Evolutionary conservation across 2,888 invertebrate species (phyloP), one percentile per base, ranked within the genome.

Genomic region (Bursaphelenchus okinawaensis): DNA sequence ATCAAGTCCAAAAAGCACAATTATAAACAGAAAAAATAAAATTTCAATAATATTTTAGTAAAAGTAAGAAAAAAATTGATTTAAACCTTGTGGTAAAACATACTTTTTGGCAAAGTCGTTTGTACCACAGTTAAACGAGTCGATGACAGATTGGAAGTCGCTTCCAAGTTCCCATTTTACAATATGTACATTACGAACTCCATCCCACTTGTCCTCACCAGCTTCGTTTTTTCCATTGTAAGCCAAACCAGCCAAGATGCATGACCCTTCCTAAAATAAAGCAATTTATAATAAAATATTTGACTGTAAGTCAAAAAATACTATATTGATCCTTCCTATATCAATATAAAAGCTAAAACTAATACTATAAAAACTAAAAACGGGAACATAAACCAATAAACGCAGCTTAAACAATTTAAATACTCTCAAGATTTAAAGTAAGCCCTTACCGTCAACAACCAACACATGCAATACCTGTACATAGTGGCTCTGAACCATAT

Each of bases 41-140:
- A 57, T 57, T 9, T 54, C 57, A 57, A 9, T 8, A 55, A 9
- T 55, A 57, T 9, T 57, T 54, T n/a, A n/a, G n/a, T n/a, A n/a
- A n/a, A n/a, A n/a, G n/a, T n/a, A n/a, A 56, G 19, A 56, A 56
- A 56, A 56, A 56, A 20, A n/a, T n/a, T n/a, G n/a, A n/a, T n/a
- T n/a, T n/a, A n/a, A n/a, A n/a, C n/a, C n/a, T n/a, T n/a, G n/a
- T n/a, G n/a, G n/a, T 19, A 54, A 24, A 28, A 62, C 86, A 83
- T 78, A 88, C 85, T 92, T 90, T 0, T 90, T 90, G 65, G 93
- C 90, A 90, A 95, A 96, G 62, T 89, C 87, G 84, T 96, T 96
- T 0, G 96, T 96, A 84, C 94, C 94, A 67, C 90, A 90, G 84
- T 96, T 96, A 84, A 96, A 96, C 51, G 93, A 90, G 66, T 88